Evolutionary conservation across 2,113 vertebrate genomes (phyloP).

Genomic region (Progne subis): DNA sequence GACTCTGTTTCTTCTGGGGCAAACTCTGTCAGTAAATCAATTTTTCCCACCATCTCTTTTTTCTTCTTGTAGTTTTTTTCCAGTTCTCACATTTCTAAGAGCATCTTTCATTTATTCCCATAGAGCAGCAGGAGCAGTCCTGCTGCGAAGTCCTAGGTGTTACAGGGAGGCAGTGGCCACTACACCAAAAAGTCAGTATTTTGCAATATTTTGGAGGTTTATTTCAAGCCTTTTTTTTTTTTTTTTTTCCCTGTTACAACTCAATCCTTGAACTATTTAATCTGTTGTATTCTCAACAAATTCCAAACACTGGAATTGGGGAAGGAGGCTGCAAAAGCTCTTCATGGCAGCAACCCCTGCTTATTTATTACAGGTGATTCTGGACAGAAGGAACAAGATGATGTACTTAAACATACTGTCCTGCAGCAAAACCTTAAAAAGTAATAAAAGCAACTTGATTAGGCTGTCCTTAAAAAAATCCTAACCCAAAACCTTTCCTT

Average conservation of each 20-base stretch:
- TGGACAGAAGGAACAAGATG: not conserved
- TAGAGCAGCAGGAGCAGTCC: not conserved
- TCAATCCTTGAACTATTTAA: not conserved
- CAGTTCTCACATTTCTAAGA: not conserved
- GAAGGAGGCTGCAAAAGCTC: not conserved
- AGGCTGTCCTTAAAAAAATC: not conserved
- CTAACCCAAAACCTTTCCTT: not conserved
- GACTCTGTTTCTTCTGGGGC: not conserved
- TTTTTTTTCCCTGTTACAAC: accelerated
- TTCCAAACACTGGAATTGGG: not conserved
- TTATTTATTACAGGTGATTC: not conserved
- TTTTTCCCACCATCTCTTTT: not conserved
- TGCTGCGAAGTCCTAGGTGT: accelerated
- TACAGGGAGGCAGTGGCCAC: not conserved
- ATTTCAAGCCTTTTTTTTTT: not conserved
- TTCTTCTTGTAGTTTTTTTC: not conserved
- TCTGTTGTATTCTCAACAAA: not conserved
- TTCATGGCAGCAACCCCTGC: not conserved
- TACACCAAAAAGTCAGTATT: not conserved
- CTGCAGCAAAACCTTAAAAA: not conserved
- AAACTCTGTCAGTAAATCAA: not conserved
- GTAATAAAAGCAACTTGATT: not conserved
- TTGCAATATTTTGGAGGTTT: not conserved
- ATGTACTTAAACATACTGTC: not conserved
- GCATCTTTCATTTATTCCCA: not conserved